Evolutionary conservation across 2,888 invertebrate genomes (phyloP).

Genomic region (Epirrita christyi): DNA sequence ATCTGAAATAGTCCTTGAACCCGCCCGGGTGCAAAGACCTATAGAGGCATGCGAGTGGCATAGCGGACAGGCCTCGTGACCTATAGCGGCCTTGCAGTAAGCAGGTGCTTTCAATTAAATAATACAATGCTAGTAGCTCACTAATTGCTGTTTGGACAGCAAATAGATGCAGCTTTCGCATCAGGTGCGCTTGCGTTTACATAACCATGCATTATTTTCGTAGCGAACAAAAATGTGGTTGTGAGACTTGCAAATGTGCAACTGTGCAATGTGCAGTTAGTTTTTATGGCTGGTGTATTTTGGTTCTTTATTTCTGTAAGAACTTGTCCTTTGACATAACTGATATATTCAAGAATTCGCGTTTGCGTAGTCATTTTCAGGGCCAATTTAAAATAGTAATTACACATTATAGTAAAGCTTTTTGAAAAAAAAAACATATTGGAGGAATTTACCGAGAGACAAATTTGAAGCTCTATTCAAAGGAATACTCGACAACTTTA

Average conservation of each 20-base stretch:
- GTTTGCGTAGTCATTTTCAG: not conserved
- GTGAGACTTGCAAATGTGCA: conserved; percentile 5
- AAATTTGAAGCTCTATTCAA: no score
- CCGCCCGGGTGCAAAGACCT: conserved; percentile 33
- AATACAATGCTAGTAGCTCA: conserved; percentile 15
- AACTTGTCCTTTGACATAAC: not conserved
- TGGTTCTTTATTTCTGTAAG: not conserved
- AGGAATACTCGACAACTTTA: no score
- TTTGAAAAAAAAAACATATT: no score
- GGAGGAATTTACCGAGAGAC: no score
- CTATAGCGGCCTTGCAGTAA: conserved; percentile 72
- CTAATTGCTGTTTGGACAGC: conserved; percentile 14
- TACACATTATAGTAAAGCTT: no score
- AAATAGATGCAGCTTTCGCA: conserved; percentile 22
- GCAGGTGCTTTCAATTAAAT: conserved; percentile 35
- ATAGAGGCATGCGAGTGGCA: conserved; percentile 49
- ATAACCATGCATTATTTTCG: conserved; percentile 6
- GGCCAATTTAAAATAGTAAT: no score
- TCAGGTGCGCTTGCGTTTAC: conserved; percentile 18
- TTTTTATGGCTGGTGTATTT: conserved; percentile 3
- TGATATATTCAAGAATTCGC: not conserved
- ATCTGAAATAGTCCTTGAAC: conserved; percentile 66
- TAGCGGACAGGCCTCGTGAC: conserved; percentile 77
- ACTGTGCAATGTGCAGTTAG: conserved; percentile 20
- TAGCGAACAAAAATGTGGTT: conserved; percentile 5